Percentiles rank a stretch among this genome's conserved stretches.
phyloP scores from a whole-genome alignment of 2,888 invertebrate genomes.

The Drosophila multiciliata region DNA sequence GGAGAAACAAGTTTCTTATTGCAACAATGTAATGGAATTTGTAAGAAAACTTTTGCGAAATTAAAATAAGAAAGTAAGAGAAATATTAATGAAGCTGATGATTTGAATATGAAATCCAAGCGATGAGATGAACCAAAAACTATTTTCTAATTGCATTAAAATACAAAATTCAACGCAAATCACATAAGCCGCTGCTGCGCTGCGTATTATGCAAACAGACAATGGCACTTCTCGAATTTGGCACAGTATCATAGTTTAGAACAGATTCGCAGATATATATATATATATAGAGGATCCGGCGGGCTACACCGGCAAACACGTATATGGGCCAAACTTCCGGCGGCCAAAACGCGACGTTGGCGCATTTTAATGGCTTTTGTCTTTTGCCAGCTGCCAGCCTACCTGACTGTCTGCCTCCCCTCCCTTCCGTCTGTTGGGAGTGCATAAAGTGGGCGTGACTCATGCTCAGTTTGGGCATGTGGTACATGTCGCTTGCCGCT shows the following conservation, averaged over 20 bases:
- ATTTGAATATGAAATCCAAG: slow-evolving; percentile 17
- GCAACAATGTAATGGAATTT: slow-evolving; percentile 27
- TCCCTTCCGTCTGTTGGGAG: not conserved
- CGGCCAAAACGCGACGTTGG: slow-evolving; percentile 63
- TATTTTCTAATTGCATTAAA: slow-evolving; percentile 31
- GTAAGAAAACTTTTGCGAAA: slow-evolving; percentile 7
- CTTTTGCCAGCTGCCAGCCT: slow-evolving; percentile 54
- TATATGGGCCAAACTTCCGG: slow-evolving; percentile 69
- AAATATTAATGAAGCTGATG: slow-evolving; percentile 33
- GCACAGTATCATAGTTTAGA: slow-evolving; percentile 48
- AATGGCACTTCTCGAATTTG: slow-evolving; percentile 10
- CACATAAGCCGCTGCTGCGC: not conserved
- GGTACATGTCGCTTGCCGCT: slow-evolving; percentile 6
- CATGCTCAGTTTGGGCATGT: slow-evolving; percentile 4
- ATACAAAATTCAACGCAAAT: slow-evolving; percentile 13
- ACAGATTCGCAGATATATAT: slow-evolving; percentile 23
- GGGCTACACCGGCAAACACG: slow-evolving; percentile 13
- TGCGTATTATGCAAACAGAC: not conserved
- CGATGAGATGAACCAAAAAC: slow-evolving; percentile 2
- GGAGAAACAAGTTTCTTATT: slow-evolving; percentile 23
- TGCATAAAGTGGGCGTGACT: slow-evolving; percentile 35
- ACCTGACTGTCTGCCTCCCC: not conserved
- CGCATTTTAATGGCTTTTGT: slow-evolving; percentile 78
- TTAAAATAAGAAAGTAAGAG: not conserved
- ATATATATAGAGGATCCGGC: not conserved